Percentiles rank a stretch among this genome's conserved stretches.
These are phyloP conservation scores for Heliornis fulica DNA, from an alignment of 2,113 vertebrate genomes.

Conservation along the genomic window DNA sequence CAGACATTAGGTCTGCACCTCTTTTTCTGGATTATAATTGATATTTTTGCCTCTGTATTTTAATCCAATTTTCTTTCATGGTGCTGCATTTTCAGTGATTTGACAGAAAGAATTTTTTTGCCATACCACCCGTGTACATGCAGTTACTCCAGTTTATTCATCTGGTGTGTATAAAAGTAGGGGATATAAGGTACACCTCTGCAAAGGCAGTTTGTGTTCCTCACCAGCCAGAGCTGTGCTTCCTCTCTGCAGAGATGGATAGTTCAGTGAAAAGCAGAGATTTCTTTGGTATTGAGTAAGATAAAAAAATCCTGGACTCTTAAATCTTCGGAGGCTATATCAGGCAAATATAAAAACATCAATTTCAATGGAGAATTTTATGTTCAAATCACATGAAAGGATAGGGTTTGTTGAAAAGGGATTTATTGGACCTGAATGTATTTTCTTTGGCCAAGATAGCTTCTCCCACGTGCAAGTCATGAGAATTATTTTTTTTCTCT, in stretches of 20 bases:
- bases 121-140: not conserved
- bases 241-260: not conserved
- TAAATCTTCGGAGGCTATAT: not conserved
- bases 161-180: not conserved
- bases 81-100: not conserved
- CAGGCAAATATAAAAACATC: not conserved
- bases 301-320: not conserved
- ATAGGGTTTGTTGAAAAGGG: not conserved
- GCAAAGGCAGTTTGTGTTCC: not conserved
- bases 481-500: slow-evolving; percentile 25
- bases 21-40: not conserved
- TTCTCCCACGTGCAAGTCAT: not conserved
- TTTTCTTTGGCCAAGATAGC: not conserved
- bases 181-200: not conserved
- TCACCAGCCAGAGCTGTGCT: not conserved
- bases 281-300: not conserved
- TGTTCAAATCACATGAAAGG: not conserved
- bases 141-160: not conserved
- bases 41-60: not conserved
- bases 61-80: not conserved
- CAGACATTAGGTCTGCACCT: not conserved
- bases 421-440: not conserved
- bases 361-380: not conserved
- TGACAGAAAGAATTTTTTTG: not conserved
- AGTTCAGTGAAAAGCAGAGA: not conserved